Evolutionary conservation across 2,113 vertebrate genomes (phyloP).

Genomic region (Hassar affinis): DNA sequence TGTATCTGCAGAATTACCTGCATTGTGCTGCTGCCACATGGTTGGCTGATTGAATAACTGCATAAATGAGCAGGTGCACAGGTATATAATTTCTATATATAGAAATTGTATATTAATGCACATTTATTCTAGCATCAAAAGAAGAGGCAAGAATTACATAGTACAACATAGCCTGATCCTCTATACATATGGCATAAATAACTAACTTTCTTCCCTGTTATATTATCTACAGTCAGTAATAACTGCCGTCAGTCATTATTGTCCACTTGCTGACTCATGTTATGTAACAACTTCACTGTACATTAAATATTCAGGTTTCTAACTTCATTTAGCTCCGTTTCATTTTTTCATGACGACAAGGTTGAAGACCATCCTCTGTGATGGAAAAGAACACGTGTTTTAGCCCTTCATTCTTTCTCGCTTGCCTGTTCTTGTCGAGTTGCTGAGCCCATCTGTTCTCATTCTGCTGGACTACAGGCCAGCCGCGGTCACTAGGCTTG

Average conservation of each 20-base stretch:
- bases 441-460: conserved; percentile 40
- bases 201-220: not conserved
- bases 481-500: conserved; percentile 48
- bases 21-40: too few relatives aligned
- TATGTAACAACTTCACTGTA: not conserved
- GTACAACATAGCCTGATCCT: not conserved
- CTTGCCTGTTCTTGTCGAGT: not conserved
- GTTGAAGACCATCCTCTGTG: not conserved
- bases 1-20: too few relatives aligned
- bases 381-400: not conserved
- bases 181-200: not conserved
- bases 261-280: not conserved
- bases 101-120: not conserved
- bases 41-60: too few relatives aligned
- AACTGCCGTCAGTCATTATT: not conserved
- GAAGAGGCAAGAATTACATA: not conserved
- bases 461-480: conserved; percentile 27
- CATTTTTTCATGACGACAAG: not conserved
- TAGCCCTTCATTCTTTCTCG: not conserved
- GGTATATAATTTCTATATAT: not conserved
- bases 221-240: not conserved
- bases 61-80: too few relatives aligned
- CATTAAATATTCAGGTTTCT: conserved; percentile 1
- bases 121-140: not conserved
- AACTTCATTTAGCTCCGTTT: not conserved